Percentiles rank a stretch among this genome's conserved stretches.
Conservation (phyloP, 2,888 invertebrate genomes). For the Troides aeacus region DNA sequence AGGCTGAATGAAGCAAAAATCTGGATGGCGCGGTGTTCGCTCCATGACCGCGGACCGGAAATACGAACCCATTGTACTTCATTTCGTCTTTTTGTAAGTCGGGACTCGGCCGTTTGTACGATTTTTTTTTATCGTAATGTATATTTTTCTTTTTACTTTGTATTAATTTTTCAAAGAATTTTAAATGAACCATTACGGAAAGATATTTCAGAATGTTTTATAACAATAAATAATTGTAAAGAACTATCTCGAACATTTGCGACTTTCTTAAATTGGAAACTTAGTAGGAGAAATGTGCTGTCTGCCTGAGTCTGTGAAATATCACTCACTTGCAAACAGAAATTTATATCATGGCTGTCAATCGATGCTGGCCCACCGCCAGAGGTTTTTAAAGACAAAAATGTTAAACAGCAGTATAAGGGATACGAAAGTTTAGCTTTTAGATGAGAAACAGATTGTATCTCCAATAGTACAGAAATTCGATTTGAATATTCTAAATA, state of each 20-base stretch:
- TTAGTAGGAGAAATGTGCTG: background rate
- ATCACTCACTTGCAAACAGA: background rate
- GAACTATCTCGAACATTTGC: background rate
- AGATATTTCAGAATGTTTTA: background rate
- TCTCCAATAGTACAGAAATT: background rate
- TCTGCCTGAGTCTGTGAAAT: background rate
- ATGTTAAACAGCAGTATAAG: background rate
- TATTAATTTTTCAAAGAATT: constrained; percentile 22
- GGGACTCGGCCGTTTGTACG: constrained; percentile 39
- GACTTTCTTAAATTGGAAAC: background rate
- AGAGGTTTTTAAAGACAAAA: background rate
- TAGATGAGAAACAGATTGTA: background rate
- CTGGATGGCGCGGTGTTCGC: constrained; percentile 37
- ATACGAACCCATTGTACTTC: constrained; percentile 65
- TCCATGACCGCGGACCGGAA: constrained; percentile 54
- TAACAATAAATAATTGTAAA: background rate
- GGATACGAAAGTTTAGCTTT: background rate
- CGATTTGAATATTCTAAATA: background rate
- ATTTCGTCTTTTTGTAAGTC: constrained; percentile 55
- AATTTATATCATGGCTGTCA: background rate
- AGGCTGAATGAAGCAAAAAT: constrained; percentile 43
- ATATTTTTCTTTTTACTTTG: constrained; percentile 32
- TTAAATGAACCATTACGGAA: background rate
- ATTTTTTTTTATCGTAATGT: constrained; percentile 42
- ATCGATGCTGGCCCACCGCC: background rate